Conservation (phyloP, 2,888 invertebrate genomes). For the Argyresthia goedartella region DNA sequence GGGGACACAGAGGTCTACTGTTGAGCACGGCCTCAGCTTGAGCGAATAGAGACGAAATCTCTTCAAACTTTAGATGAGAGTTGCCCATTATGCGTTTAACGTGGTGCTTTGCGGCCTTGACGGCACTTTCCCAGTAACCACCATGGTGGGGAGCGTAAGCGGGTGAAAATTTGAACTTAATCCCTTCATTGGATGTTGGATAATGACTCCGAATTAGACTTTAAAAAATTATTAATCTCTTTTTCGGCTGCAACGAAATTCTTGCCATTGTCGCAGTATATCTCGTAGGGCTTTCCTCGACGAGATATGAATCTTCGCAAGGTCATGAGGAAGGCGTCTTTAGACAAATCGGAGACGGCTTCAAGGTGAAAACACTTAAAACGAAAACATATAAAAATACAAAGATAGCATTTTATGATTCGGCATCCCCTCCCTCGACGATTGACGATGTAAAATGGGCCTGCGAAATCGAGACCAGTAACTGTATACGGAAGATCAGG, state of each 20-base stretch:
- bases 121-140: background rate
- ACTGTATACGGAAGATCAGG: background rate
- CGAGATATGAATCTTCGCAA: background rate
- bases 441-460: background rate
- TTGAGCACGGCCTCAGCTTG: too few relatives aligned
- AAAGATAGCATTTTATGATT: background rate
- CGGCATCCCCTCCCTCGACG: background rate
- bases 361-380: slow-evolving; percentile 1
- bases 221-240: background rate
- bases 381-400: background rate
- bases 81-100: too few relatives aligned
- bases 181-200: background rate
- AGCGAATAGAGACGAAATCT: too few relatives aligned
- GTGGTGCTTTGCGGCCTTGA: too few relatives aligned
- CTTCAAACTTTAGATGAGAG: too few relatives aligned
- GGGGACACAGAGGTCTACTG: too few relatives aligned
- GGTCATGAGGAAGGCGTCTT: background rate
- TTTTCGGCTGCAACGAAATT: background rate
- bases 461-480: background rate
- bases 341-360: background rate
- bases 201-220: background rate
- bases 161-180: too few relatives aligned
- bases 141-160: background rate
- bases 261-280: slow-evolving; percentile 2
- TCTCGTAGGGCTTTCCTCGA: background rate